Conservation (phyloP, 2,797 vertebrate species). For the Nasua narica region DNA sequence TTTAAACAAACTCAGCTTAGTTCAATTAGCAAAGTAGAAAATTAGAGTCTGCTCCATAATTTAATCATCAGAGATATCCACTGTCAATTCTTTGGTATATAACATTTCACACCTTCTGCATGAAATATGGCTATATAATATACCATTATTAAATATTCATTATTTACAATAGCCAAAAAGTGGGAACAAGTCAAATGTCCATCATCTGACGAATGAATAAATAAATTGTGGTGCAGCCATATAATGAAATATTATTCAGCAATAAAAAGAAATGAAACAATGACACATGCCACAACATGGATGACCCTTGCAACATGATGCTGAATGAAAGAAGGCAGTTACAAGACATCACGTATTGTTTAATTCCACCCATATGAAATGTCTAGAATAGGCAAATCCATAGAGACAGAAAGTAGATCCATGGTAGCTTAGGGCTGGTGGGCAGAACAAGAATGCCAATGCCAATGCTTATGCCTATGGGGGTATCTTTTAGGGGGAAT, state of each 20-base stretch:
- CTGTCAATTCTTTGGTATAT: not conserved
- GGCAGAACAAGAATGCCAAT: not conserved
- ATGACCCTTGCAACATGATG: not conserved
- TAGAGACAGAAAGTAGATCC: not conserved
- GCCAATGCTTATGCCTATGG: not conserved
- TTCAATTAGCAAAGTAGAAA: not conserved
- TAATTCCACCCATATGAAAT: not conserved
- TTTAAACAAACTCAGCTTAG: conserved; percentile 13
- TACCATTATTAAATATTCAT: too few relatives aligned
- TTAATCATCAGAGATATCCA: not conserved
- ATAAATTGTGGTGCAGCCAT: not conserved
- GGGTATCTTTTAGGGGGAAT: not conserved
- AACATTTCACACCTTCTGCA: not conserved
- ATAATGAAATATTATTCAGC: not conserved
- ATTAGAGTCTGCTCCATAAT: not conserved
- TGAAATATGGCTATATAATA: not conserved
- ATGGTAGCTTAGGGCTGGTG: not conserved
- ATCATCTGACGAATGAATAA: not conserved
- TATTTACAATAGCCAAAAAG: not conserved
- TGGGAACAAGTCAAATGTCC: not conserved
- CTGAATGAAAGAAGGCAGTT: not conserved
- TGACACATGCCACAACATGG: not conserved
- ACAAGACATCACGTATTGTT: not conserved
- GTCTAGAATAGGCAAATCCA: not conserved
- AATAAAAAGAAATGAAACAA: not conserved